A percentile compares a stretch with the other conserved stretches of the same genome.
These are phyloP conservation scores for Spisula subtruncata DNA, from an alignment of 2,888 invertebrate genomes.

Conservation along the genomic window DNA sequence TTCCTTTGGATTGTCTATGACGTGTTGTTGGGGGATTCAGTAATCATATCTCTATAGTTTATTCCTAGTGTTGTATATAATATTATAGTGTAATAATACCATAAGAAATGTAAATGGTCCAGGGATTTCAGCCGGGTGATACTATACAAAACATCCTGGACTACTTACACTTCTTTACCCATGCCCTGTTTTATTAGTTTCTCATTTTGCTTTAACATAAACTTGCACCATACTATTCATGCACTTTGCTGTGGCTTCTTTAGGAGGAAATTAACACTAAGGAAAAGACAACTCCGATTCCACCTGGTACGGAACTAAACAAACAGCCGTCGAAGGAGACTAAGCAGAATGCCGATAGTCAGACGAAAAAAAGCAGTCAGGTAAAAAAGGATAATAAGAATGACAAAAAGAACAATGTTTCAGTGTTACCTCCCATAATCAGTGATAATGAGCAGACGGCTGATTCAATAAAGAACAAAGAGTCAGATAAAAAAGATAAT, in stretches of 20 bases:
- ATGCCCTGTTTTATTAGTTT: background rate
- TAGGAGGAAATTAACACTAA: constrained; percentile 67
- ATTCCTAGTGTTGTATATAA: too few relatives aligned
- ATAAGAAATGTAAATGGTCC: too few relatives aligned
- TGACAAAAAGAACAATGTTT: constrained; percentile 30
- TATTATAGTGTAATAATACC: too few relatives aligned
- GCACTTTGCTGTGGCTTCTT: constrained; percentile 61
- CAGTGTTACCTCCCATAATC: constrained; percentile 45
- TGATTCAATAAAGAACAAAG: background rate
- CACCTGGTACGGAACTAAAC: constrained; percentile 67
- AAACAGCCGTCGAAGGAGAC: constrained; percentile 64
- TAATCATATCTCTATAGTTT: too few relatives aligned
- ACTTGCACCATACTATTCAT: constrained; percentile 9
- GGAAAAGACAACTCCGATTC: constrained; percentile 69
- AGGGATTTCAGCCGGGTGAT: too few relatives aligned
- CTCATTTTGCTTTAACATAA: background rate
- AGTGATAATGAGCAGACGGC: constrained; percentile 19
- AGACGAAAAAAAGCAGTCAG: constrained; percentile 47
- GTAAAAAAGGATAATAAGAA: constrained; percentile 51
- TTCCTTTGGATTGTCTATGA: too few relatives aligned
- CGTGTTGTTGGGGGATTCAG: too few relatives aligned
- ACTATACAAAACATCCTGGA: background rate
- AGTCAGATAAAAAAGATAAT: constrained; percentile 12
- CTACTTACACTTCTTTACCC: background rate
- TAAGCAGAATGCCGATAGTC: constrained; percentile 60